Evolutionary conservation across 2,888 invertebrate genomes (phyloP).

Genomic region (Hymenopus coronatus): DNA sequence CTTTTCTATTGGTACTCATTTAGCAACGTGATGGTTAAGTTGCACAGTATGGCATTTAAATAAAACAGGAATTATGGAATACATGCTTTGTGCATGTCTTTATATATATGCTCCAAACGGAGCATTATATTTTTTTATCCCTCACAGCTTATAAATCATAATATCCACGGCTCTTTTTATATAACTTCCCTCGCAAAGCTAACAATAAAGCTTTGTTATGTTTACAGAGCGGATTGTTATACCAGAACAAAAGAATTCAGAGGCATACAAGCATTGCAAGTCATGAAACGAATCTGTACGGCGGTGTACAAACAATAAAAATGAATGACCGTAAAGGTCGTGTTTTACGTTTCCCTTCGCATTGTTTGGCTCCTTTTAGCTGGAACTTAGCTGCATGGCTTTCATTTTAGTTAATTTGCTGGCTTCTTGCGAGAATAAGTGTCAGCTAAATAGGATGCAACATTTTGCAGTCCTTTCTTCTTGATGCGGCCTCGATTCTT

Average conservation of each 20-base stretch:
- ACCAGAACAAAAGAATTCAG: neutral
- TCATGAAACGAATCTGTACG: neutral
- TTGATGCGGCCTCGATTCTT: too few relatives aligned
- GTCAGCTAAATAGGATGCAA: neutral
- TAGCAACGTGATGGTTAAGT: too few relatives aligned
- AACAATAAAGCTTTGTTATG: neutral
- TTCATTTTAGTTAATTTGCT: neutral
- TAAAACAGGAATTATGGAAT: too few relatives aligned
- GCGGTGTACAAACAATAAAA: neutral
- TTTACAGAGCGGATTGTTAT: neutral
- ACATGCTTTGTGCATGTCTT: too few relatives aligned
- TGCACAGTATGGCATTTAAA: too few relatives aligned
- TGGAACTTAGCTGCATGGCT: neutral
- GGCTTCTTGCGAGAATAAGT: neutral
- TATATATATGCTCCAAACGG: too few relatives aligned
- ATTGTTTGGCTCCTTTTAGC: neutral
- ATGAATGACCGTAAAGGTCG: neutral
- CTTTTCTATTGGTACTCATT: too few relatives aligned
- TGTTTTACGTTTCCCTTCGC: neutral
- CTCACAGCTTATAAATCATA: neutral
- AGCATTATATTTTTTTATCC: neutral
- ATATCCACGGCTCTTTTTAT: neutral
- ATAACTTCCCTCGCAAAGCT: neutral
- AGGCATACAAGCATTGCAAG: neutral
- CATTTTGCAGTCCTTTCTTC: too few relatives aligned